Base-by-base conservation (phyloP, 2,113 vertebrate species). In the Callipepla squamata region DNA sequence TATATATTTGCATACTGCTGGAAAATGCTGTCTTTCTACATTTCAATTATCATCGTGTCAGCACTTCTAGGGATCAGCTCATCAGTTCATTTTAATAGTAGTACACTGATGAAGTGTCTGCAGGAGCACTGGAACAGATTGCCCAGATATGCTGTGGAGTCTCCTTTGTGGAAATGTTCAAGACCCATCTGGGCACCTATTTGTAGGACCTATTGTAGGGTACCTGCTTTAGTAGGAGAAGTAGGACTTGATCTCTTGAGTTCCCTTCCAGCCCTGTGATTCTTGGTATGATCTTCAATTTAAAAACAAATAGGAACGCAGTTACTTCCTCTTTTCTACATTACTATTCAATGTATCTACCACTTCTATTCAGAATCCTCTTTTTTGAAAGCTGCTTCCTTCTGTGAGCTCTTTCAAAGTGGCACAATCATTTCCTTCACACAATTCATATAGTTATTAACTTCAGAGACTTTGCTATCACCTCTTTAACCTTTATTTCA, bases 401-500 rank as follows among this genome's bases (percentile, higher is more conserved):
- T 81, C 75, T 81, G 23, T 10, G 28, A 57, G 40, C 11, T 80
- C 13, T 65, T 87, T 51, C 68, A 58, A 80, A 85, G 53, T n/a
- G 3, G 45, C 19, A 1, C 18, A 77, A 2, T 87, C 6, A 61
- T 69, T 77, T 84, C 40, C 22, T 19, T 78, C 62, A 70, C 16
- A 70, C 28, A 74, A 82, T 69, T 68, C 50, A 62, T 30, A 34
- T 28, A 62, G 42, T 58, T 78, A 69, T 50, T 81, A 92, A 7
- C 50, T 92, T 90, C 70, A 81, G 45, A 78, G 25, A 62, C 50
- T 85, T 62, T 45, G 28, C 44, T 82, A 57, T 72, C 70, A 75
- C n/a, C 36, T 50, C 69, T 74, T 80, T 81, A 66, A 36, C 50
- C 62, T 90, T 92, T 85, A 57, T 78, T 85, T 90, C 18, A 88